Percentiles rank a stretch among this genome's conserved stretches.
These are phyloP conservation scores for Ophioderma brevispina DNA, from an alignment of 35 echinoderm and acorn worm species.

Conservation along the genomic window DNA sequence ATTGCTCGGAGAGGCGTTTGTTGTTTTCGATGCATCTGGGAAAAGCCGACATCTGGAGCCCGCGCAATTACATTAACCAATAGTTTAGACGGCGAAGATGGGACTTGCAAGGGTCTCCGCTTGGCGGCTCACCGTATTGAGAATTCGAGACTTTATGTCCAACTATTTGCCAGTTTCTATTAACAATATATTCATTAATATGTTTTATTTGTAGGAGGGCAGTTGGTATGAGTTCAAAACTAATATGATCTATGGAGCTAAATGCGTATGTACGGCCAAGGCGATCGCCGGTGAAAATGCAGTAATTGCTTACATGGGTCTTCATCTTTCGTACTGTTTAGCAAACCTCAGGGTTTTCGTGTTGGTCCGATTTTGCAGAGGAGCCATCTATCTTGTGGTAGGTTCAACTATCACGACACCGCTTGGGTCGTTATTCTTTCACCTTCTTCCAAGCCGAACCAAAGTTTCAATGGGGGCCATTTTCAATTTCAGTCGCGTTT, in stretches of 20 bases:
- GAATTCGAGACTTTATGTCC: background rate
- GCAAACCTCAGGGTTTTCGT: slow-evolving; percentile 90
- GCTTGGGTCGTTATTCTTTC: slow-evolving; percentile 83
- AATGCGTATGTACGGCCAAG: slow-evolving; percentile 82
- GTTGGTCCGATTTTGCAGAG: slow-evolving; percentile 83
- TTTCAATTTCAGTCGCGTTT: slow-evolving; percentile 75
- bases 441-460: slow-evolving; percentile 67
- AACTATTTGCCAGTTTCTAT: no score
- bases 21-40: no score
- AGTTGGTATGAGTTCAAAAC: slow-evolving; percentile 48
- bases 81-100: background rate
- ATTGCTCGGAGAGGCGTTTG: no score
- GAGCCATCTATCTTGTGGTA: slow-evolving; percentile 86
- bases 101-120: background rate
- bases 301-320: slow-evolving; percentile 45
- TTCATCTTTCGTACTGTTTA: slow-evolving; percentile 80
- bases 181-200: no score
- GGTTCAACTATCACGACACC: slow-evolving; percentile 87
- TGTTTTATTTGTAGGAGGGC: background rate
- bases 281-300: slow-evolving; percentile 50
- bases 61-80: background rate
- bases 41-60: no score
- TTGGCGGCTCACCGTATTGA: background rate
- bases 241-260: slow-evolving; percentile 61
- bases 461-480: slow-evolving; percentile 66